These are phyloP conservation scores for Hybognathus amarus DNA, from an alignment of 2,797 vertebrate genomes.

Conservation along the genomic window DNA sequence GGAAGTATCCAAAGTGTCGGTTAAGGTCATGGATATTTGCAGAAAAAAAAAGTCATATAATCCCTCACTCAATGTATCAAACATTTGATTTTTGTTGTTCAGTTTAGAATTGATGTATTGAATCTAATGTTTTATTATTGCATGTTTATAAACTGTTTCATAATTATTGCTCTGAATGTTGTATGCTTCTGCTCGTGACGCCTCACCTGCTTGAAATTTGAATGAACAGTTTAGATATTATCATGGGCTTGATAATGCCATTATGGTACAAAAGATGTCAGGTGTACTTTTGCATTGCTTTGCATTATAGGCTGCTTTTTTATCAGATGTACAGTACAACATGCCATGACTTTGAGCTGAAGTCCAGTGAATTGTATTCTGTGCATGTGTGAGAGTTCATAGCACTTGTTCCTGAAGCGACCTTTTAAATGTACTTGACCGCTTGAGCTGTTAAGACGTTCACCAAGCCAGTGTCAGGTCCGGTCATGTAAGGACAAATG, in stretches of 20 bases:
- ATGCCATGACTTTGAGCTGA: background rate
- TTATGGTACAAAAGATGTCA: background rate
- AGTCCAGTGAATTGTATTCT: conserved; percentile 10
- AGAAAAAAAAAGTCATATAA: background rate
- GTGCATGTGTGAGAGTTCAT: background rate
- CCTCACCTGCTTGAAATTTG: background rate
- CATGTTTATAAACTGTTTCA: background rate
- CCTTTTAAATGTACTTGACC: conserved; percentile 40
- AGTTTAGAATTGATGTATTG: background rate
- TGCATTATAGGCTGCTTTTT: background rate
- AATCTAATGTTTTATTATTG: background rate
- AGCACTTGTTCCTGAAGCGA: background rate
- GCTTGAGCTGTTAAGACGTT: conserved; percentile 28
- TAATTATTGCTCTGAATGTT: background rate
- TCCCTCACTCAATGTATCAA: background rate
- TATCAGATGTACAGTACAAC: conserved; percentile 10
- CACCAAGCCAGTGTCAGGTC: background rate
- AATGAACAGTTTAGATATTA: conserved; percentile 36
- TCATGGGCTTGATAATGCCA: conserved; percentile 25
- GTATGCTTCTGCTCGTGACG: background rate
- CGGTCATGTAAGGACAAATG: background rate
- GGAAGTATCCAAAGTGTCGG: background rate
- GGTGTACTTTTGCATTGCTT: background rate
- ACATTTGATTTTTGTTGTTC: background rate
- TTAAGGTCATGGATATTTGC: conserved; percentile 7